These are phyloP conservation scores for Motacilla alba DNA, from an alignment of 2,113 vertebrate genomes.

Conservation along the genomic window DNA sequence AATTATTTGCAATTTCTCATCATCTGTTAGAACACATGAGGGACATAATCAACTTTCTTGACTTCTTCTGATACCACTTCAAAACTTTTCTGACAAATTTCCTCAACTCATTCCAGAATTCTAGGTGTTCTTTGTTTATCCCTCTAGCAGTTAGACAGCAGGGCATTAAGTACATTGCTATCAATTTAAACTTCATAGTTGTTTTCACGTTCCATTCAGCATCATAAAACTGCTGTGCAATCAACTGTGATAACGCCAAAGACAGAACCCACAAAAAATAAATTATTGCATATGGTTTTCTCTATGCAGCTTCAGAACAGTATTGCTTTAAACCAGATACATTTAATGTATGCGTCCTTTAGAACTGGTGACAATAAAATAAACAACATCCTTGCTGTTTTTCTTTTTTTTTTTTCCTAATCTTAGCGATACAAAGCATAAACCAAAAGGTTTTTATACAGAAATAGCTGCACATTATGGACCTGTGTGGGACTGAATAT, in stretches of 20 bases:
- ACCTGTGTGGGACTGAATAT: not conserved
- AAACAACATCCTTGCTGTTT: not conserved
- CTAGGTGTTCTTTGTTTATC: constrained; percentile 50
- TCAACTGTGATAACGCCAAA: not conserved
- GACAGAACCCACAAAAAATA: not conserved
- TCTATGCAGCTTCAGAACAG: not conserved
- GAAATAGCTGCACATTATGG: not conserved
- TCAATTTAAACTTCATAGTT: constrained; percentile 4
- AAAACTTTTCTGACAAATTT: not conserved
- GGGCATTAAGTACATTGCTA: not conserved
- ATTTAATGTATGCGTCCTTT: not conserved
- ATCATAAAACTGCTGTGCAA: not conserved
- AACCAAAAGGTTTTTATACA: not conserved
- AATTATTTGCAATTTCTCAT: not conserved
- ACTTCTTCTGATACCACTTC: not conserved
- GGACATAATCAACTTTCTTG: no score
- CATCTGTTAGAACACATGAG: no score
- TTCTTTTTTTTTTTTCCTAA: not conserved
- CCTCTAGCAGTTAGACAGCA: constrained; percentile 45
- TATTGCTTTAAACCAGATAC: not conserved
- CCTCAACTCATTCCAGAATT: not conserved
- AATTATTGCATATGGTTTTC: not conserved
- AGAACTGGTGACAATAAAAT: not conserved
- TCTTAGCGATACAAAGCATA: not conserved
- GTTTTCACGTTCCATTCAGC: not conserved